Base-by-base conservation (phyloP, 2,797 vertebrate species). In the Geotrypetes seraphini region DNA sequence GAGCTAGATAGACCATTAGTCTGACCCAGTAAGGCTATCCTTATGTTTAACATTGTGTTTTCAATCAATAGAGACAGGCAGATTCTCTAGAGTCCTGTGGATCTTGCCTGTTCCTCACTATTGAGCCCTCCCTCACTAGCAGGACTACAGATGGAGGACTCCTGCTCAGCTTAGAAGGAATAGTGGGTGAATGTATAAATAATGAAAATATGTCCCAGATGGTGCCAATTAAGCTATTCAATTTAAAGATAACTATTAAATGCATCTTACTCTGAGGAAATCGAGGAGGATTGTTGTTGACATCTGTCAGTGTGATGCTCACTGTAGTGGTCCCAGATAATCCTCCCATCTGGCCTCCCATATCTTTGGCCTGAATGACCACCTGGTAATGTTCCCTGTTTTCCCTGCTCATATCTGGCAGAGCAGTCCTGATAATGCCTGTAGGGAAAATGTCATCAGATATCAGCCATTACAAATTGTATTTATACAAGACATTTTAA, bases 281-380 rank as follows among this genome's bases (percentile, higher is more conserved):
- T 25, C 91, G 87, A 13, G 95, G 95, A 0, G 95, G 95, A 19
- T 90, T 96, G 79, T 98, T 82, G 9, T 98, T 97, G n/a, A 96
- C 90, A 2, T 98, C 95, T 0, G 85, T 84, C 33, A 98, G 73
- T 0, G 83, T 91, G 74, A 98, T 93, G 73, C 91, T 96, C 78
- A 98, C 88, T 0, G 83, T 93, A 3, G 95, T 90, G 31, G 92
- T 97, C 3, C 93, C 95, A 4, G 95, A 96, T 8, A 97, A 60
- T 5, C 95, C 95, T 0, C 95, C 95, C 91, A 95, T 96, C 75
- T 98, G 95, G 21, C 95, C 95, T 1, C 92, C 95, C 95, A 98
- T 98, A 71, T 98, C 95, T 33, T 97, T 98, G 7, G 95, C 95
- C 57, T 98, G 95, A 63, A 97, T 97, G 41, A 98, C 90, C 28